Percentiles rank a stretch among this genome's conserved stretches.
Conservation (phyloP, 2,113 vertebrate genomes). For the Pandion haliaetus region DNA sequence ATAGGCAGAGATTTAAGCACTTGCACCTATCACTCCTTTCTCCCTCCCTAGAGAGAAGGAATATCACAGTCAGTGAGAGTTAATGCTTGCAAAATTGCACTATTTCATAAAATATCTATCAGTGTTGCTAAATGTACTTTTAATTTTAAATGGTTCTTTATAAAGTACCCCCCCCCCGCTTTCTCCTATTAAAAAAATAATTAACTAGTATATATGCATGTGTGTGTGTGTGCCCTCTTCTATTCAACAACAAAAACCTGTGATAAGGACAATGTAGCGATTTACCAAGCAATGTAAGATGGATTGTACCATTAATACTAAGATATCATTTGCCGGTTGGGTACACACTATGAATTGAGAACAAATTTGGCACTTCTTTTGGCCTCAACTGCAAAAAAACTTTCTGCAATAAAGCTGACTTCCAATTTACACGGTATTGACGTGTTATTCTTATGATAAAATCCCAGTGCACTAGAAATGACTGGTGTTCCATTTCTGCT, state of each 20-base stretch:
- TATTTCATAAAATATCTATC: neutral
- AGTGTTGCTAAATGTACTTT: neutral
- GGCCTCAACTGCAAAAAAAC: neutral
- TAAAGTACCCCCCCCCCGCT: neutral
- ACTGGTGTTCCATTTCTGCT: neutral
- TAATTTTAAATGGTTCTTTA: neutral
- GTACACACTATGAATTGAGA: neutral
- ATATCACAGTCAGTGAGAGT: neutral
- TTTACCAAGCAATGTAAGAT: neutral
- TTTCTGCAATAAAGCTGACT: neutral
- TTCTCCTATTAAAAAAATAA: neutral
- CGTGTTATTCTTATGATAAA: neutral
- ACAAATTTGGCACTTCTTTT: neutral
- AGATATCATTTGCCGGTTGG: neutral
- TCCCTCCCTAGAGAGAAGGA: neutral
- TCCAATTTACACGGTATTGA: neutral
- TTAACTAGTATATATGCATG: accelerated
- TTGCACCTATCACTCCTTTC: neutral
- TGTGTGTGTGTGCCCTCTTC: neutral
- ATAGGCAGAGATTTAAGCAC: neutral
- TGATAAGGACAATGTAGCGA: neutral
- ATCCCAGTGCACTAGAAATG: neutral
- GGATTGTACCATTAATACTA: neutral
- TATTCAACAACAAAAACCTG: neutral
- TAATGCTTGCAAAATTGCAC: neutral